Percentiles rank a stretch among this genome's conserved stretches.
phyloP scores from a whole-genome alignment of 2,888 invertebrate genomes.

The Ormyrus pomaceus region DNA sequence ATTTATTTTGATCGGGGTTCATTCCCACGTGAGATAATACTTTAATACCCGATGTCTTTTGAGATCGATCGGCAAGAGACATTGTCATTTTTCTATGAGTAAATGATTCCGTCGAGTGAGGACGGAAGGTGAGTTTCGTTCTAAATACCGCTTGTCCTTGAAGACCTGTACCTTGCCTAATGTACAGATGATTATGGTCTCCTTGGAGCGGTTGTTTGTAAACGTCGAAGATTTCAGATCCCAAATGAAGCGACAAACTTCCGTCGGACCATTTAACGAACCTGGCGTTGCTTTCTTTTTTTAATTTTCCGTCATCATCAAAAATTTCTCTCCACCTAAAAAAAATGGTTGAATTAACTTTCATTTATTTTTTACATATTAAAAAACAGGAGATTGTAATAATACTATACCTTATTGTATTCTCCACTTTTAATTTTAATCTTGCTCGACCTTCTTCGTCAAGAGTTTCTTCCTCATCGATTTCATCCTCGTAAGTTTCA shows the following conservation, averaged over 20 bases:
- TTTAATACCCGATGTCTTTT: constrained; percentile 96
- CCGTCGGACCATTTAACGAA: constrained; percentile 99
- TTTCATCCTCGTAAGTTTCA: constrained; percentile 97
- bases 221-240: constrained; percentile 98
- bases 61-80: constrained; percentile 95
- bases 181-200: constrained; percentile 98
- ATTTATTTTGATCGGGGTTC: constrained; percentile 95
- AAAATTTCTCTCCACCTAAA: constrained; percentile 88
- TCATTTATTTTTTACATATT: neutral
- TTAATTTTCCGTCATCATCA: constrained; percentile 87
- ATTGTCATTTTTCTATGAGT: constrained; percentile 99
- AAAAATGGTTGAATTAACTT: neutral
- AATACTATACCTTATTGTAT: constrained; percentile 85
- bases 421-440: constrained; percentile 95
- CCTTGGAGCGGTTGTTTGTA: constrained; percentile 95
- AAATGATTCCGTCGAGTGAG: constrained; percentile 98
- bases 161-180: constrained; percentile 97
- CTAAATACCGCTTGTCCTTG: constrained; percentile 98
- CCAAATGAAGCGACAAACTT: constrained; percentile 96
- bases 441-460: constrained; percentile 98
- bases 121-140: constrained; percentile 97
- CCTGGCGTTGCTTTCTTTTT: constrained; percentile 95
- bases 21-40: constrained; percentile 94
- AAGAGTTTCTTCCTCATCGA: constrained; percentile 97
- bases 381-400: neutral